These are phyloP conservation scores for Macaca nemestrina DNA, from an alignment of 2,113 vertebrate species.

Conservation along the genomic window DNA sequence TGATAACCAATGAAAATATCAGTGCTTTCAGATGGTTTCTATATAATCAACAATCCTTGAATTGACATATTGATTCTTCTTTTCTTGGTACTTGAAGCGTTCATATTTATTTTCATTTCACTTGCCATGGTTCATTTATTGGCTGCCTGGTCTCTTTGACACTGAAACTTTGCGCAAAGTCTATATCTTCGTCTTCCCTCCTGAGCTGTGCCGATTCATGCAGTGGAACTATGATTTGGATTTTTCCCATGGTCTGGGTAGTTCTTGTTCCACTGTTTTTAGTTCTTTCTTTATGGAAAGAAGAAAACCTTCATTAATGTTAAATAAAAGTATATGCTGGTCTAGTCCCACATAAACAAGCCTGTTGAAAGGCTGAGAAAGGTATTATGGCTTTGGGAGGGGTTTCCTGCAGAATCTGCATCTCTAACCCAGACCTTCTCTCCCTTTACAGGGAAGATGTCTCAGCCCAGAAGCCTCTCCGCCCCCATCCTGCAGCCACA, in stretches of 20 bases:
- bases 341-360: background rate
- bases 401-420: background rate
- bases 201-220: background rate
- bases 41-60: background rate
- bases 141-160: background rate
- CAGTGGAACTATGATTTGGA: background rate
- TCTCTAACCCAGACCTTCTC: background rate
- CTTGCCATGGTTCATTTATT: background rate
- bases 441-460: background rate
- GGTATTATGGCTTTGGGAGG: too few relatives aligned
- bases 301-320: background rate
- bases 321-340: background rate
- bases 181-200: background rate
- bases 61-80: background rate
- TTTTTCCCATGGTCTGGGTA: background rate
- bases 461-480: background rate
- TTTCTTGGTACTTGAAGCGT: background rate
- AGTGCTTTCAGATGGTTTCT: background rate
- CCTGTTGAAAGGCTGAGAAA: background rate
- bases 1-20: background rate
- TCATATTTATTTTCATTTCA: background rate
- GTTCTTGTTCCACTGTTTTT: background rate
- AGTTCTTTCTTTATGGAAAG: background rate
- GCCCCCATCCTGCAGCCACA: background rate
- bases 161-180: background rate